A percentile compares a stretch with the other conserved stretches of the same genome.
phyloP scores from a whole-genome alignment of 2,797 vertebrate genomes.

The Petrocephalus sullivani region DNA sequence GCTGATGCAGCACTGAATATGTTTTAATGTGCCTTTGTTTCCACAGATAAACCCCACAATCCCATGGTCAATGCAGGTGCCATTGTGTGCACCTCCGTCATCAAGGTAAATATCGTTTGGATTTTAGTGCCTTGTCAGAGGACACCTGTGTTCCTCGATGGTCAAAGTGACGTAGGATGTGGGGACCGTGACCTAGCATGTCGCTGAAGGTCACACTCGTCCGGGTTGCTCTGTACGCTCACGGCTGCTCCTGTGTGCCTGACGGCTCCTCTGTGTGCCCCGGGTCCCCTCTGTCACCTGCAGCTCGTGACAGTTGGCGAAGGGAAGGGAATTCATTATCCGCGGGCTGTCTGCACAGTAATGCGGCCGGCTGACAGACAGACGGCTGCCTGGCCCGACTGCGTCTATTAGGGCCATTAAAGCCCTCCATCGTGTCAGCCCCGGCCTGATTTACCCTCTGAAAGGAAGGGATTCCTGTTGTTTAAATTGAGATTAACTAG shows the following conservation, averaged over 20 bases:
- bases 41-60: constrained; percentile 93
- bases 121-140: neutral
- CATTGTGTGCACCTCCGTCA: constrained; percentile 94
- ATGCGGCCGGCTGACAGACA: neutral
- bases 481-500: constrained; percentile 7
- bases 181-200: neutral
- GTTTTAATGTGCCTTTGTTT: constrained; percentile 32
- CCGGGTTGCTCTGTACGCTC: neutral
- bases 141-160: neutral
- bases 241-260: neutral
- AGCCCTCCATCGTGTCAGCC: neutral
- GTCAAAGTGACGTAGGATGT: neutral
- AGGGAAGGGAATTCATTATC: neutral
- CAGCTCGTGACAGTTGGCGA: neutral
- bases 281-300: neutral
- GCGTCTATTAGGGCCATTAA: neutral
- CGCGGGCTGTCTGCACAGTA: neutral
- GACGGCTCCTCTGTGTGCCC: neutral
- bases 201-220: neutral
- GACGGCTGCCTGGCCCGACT: neutral
- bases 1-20: neutral
- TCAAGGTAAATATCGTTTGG: constrained; percentile 77
- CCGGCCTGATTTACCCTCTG: neutral
- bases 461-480: constrained; percentile 7
- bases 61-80: constrained; percentile 98